Conservation (phyloP, 2,888 invertebrate genomes). For the Busseola fusca region DNA sequence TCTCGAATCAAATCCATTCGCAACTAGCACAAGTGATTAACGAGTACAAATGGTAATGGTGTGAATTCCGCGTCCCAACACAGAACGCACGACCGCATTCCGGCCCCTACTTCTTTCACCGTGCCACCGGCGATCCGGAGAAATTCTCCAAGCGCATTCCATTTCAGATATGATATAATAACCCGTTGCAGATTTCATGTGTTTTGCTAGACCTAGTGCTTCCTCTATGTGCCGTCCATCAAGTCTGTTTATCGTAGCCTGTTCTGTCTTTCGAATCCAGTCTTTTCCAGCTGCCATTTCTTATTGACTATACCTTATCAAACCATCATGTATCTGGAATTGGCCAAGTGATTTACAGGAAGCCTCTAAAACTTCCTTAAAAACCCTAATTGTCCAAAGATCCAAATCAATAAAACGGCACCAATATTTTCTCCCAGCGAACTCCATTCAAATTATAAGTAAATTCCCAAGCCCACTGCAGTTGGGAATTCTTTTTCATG, state of each 20-base stretch:
- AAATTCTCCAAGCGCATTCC: slow-evolving; percentile 75
- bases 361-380: neutral
- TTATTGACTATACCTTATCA: neutral
- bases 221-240: slow-evolving; percentile 36
- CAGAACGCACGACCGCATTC: slow-evolving; percentile 73
- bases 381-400: neutral
- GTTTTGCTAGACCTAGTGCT: slow-evolving; percentile 57
- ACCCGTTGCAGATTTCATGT: slow-evolving; percentile 64
- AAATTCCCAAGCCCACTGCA: neutral
- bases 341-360: neutral
- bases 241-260: slow-evolving; percentile 18
- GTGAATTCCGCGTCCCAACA: slow-evolving; percentile 63
- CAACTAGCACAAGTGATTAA: slow-evolving; percentile 56
- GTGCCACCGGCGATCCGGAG: slow-evolving; percentile 66
- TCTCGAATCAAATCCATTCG: slow-evolving; percentile 52
- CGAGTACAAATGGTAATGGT: slow-evolving; percentile 64
- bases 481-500: no score
- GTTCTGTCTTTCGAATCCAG: slow-evolving; percentile 12
- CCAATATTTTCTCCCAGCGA: neutral
- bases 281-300: neutral
- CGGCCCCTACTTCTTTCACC: slow-evolving; percentile 71
- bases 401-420: neutral
- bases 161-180: slow-evolving; percentile 70
- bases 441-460: neutral
- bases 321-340: neutral